A percentile compares a stretch with the other conserved stretches of the same genome.
Evolutionary conservation across 1,140 invertebrate genomes (phyloP).

Genomic region (Acyrthosiphon pisum): DNA sequence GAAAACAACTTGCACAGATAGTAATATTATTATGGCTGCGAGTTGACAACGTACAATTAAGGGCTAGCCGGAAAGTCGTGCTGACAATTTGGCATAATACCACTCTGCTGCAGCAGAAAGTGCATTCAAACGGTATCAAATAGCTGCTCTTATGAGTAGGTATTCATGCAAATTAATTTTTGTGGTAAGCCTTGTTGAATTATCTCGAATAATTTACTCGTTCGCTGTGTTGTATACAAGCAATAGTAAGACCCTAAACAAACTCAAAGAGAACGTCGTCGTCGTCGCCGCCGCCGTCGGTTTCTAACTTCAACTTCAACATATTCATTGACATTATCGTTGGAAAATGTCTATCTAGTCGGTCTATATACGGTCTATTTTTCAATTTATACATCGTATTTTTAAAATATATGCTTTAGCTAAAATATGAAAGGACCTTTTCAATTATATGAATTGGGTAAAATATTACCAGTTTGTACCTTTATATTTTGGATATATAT

Average conservation of each 20-base stretch:
- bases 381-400: neutral
- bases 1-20: neutral
- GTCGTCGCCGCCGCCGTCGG: neutral
- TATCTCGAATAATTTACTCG: too few species aligned
- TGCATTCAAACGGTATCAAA: constrained; percentile 16
- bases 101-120: too few species aligned
- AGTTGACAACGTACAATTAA: constrained; percentile 31
- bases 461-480: neutral
- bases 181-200: neutral
- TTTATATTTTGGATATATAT: neutral
- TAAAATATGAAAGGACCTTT: neutral
- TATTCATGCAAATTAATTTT: constrained; percentile 18
- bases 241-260: neutral
- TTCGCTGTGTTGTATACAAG: neutral
- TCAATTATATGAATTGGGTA: neutral
- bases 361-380: neutral
- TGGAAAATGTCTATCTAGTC: neutral
- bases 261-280: neutral
- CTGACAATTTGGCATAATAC: constrained; percentile 33
- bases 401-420: neutral
- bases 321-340: neutral
- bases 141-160: neutral
- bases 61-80: neutral
- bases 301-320: neutral
- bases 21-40: neutral